These are phyloP conservation scores for Synanthedon vespiformis DNA, from an alignment of 2,888 invertebrate species.

Conservation along the genomic window DNA sequence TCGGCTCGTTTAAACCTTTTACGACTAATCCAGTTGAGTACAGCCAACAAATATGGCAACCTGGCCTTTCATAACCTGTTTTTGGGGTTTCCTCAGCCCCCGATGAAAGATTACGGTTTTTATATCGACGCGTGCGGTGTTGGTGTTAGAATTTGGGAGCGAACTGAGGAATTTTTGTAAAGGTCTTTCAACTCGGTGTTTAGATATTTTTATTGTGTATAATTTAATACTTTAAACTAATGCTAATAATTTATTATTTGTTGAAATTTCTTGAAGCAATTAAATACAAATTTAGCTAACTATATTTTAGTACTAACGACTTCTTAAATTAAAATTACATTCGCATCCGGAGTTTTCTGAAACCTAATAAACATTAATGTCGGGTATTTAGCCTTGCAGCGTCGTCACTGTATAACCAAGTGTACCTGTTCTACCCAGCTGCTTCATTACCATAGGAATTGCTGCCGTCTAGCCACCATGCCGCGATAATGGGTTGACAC, in stretches of 20 bases:
- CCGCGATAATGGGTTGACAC: constrained; percentile 43
- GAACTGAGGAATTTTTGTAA: not conserved
- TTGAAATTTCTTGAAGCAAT: too few species aligned
- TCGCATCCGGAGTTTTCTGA: constrained; percentile 30
- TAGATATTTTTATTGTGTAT: too few species aligned
- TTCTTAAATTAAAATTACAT: not conserved
- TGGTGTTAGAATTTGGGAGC: not conserved
- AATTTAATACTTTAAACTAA: too few species aligned
- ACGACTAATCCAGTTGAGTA: constrained; percentile 65
- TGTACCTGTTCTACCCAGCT: constrained; percentile 22
- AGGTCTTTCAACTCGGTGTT: not conserved
- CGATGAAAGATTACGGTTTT: constrained; percentile 33
- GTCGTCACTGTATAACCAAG: not conserved
- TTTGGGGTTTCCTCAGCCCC: constrained; percentile 66
- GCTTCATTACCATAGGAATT: constrained; percentile 58
- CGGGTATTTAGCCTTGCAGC: constrained; percentile 27
- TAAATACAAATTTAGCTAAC: too few species aligned
- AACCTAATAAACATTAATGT: constrained; percentile 39
- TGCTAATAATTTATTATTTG: too few species aligned
- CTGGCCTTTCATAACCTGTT: constrained; percentile 66
- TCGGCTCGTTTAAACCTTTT: constrained; percentile 65
- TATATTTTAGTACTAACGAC: not conserved
- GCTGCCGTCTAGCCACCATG: constrained; percentile 34
- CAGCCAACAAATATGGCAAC: constrained; percentile 63
- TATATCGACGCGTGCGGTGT: constrained; percentile 16